These are phyloP conservation scores for Gonioctena quinquepunctata DNA, from an alignment of 1,140 invertebrate species.

Conservation along the genomic window DNA sequence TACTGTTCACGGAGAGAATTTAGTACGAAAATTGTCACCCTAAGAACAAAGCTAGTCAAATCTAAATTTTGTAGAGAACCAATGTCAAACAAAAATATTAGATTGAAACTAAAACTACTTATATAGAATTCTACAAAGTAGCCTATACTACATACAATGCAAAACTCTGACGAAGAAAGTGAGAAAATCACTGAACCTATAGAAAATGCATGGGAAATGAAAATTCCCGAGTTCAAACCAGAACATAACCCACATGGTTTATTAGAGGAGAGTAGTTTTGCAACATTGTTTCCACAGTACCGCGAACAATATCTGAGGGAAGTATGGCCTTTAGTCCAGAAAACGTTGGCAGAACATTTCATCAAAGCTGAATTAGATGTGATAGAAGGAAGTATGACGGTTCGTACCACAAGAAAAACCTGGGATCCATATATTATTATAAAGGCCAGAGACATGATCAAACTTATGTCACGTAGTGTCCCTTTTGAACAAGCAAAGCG, in stretches of 20 bases:
- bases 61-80: too few relatives aligned
- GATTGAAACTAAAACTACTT: too few relatives aligned
- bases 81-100: too few relatives aligned
- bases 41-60: too few relatives aligned
- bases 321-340: conserved; percentile 94
- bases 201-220: conserved; percentile 86
- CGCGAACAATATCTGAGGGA: conserved; percentile 95
- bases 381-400: conserved; percentile 92
- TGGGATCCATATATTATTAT: conserved; percentile 99
- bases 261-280: conserved; percentile 69
- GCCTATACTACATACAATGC: too few relatives aligned
- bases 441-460: conserved; percentile 96
- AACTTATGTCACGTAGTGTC: conserved; percentile 92
- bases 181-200: conserved; percentile 61
- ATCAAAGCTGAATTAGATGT: conserved; percentile 93
- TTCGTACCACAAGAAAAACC: conserved; percentile 94
- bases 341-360: conserved; percentile 75
- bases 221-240: conserved; percentile 87
- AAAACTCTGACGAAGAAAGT: conserved; percentile 35
- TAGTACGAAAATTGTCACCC: too few relatives aligned
- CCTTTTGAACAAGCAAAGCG: conserved; percentile 92
- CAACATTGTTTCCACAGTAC: conserved; percentile 81
- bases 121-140: too few relatives aligned
- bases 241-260: conserved; percentile 89
- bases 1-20: too few relatives aligned